These are phyloP conservation scores for Panagrolaimus sp. DNA, from an alignment of 1,140 invertebrate species.

Conservation along the genomic window DNA sequence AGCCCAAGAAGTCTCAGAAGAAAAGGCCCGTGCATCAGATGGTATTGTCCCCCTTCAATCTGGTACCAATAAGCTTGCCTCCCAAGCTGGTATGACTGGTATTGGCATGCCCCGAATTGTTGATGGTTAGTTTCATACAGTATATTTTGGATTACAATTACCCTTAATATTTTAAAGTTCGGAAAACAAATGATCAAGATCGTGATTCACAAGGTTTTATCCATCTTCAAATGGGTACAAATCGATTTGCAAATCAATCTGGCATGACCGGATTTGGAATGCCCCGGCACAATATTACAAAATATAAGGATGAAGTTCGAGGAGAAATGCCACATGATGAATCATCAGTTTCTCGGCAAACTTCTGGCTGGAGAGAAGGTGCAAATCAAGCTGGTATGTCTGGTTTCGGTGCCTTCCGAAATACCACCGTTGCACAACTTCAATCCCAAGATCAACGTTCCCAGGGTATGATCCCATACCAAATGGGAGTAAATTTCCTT, in stretches of 20 bases:
- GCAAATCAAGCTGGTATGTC: slow-evolving; percentile 57
- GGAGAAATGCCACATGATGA: slow-evolving; percentile 60
- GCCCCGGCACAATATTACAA: slow-evolving; percentile 58
- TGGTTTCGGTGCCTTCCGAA: slow-evolving; percentile 59
- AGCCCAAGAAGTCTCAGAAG: slow-evolving; percentile 56
- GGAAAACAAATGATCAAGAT: slow-evolving; percentile 57
- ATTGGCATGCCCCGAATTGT: slow-evolving; percentile 60
- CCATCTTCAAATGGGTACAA: slow-evolving; percentile 58
- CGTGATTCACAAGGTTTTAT: slow-evolving; percentile 59
- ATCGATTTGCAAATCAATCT: slow-evolving; percentile 56
- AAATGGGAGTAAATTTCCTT: slow-evolving; percentile 60
- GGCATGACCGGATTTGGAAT: slow-evolving; percentile 60
- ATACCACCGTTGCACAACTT: slow-evolving; percentile 51
- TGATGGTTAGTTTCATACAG: slow-evolving; percentile 41
- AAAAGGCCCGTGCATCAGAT: slow-evolving; percentile 58
- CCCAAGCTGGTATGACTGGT: slow-evolving; percentile 57
- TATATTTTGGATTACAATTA: not conserved
- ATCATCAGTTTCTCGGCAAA: slow-evolving; percentile 51
- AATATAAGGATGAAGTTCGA: slow-evolving; percentile 58
- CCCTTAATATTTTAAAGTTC: slow-evolving; percentile 35
- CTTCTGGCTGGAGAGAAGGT: slow-evolving; percentile 57
- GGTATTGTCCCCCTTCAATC: slow-evolving; percentile 59
- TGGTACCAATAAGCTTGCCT: slow-evolving; percentile 56
- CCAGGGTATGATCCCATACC: slow-evolving; percentile 58
- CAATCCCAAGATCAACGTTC: slow-evolving; percentile 47